Evolutionary conservation across 2,113 vertebrate species (phyloP).

Genomic region (Sorex araneus): DNA sequence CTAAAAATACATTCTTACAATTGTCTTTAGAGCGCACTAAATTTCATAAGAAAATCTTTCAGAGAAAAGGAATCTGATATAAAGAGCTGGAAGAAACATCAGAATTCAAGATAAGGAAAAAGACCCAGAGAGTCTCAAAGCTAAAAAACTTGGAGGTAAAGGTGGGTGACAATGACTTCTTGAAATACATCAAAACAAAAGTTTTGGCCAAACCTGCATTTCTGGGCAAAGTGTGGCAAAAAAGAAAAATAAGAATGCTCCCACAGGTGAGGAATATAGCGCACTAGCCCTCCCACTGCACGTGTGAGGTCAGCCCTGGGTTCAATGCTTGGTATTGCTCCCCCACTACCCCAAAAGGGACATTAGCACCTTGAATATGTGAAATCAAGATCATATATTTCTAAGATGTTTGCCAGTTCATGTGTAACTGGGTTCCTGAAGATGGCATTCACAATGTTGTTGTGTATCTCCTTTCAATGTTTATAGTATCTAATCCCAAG

Average conservation of each 20-base stretch:
- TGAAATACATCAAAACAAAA: background rate
- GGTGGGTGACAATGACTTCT: background rate
- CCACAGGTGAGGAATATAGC: no score
- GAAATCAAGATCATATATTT: background rate
- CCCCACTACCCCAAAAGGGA: no score
- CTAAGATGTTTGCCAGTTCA: background rate
- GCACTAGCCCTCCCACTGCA: no score
- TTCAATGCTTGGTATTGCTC: no score
- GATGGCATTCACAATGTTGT: background rate
- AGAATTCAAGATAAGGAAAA: constrained; percentile 9
- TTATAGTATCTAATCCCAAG: background rate
- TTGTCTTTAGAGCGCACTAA: constrained; percentile 10
- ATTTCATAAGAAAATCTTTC: constrained; percentile 12
- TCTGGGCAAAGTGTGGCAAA: background rate
- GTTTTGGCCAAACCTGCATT: background rate
- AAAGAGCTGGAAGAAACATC: background rate
- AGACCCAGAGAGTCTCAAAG: background rate
- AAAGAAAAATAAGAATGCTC: background rate
- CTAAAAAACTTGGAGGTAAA: background rate
- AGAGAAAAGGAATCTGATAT: background rate
- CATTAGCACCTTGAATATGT: background rate
- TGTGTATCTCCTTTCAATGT: background rate
- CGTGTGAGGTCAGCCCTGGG: no score
- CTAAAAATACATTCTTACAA: constrained; percentile 13
- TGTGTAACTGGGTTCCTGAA: background rate